A percentile compares a stretch with the other conserved stretches of the same genome.
These are phyloP conservation scores for Bimastos eiseni DNA, from an alignment of 2,888 invertebrate genomes.

Conservation along the genomic window DNA sequence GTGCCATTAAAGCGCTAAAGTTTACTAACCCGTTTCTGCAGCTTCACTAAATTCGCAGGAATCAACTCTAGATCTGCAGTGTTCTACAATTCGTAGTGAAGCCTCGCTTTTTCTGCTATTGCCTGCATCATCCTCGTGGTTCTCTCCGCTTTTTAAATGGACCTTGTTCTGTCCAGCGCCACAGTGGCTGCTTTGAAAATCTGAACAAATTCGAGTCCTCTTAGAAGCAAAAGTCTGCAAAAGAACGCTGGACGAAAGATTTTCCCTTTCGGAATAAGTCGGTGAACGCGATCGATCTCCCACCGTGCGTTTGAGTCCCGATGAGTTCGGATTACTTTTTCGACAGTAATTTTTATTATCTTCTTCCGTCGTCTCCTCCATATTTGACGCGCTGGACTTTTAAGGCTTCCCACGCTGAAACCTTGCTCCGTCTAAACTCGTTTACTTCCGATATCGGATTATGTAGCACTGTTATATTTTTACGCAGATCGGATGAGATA, in stretches of 20 bases:
- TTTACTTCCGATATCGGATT: background rate
- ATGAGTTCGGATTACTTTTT: background rate
- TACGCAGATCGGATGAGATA: too few species aligned
- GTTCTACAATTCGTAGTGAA: background rate
- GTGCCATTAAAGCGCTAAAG: background rate
- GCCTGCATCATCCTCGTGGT: background rate
- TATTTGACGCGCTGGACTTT: conserved; percentile 18
- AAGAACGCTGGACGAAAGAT: background rate
- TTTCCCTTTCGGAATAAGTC: background rate
- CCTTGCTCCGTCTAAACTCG: background rate
- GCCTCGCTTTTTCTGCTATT: background rate
- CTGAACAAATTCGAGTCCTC: background rate
- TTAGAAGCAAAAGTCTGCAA: background rate
- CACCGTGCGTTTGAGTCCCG: background rate
- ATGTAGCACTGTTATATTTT: background rate
- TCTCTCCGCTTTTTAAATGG: conserved; percentile 13
- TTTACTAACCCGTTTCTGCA: background rate
- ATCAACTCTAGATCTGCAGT: background rate
- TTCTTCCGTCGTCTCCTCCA: background rate
- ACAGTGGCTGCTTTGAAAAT: background rate
- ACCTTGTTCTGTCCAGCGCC: background rate
- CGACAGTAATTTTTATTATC: background rate
- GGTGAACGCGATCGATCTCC: background rate
- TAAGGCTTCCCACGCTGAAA: background rate
- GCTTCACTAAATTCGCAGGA: background rate